Conservation (phyloP, 2,797 vertebrate species). For the Pangasius krempfi region DNA sequence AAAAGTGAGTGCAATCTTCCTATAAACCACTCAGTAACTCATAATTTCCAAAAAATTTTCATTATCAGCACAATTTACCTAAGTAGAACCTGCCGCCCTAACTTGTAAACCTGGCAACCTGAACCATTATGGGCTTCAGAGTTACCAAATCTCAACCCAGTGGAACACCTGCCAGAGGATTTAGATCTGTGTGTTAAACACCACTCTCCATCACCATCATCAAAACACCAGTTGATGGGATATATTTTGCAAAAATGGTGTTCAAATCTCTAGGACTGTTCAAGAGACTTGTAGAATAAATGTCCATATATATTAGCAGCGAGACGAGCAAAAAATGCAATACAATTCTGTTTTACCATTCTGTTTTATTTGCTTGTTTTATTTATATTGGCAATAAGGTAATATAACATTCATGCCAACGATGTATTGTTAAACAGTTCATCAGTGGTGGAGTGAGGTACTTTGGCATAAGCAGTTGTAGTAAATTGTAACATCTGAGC, state of each 20-base stretch:
- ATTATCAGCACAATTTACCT: not conserved
- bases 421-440: too few species aligned
- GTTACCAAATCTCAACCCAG: not conserved
- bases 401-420: too few species aligned
- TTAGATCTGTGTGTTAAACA: not conserved
- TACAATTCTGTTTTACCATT: not conserved
- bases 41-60: not conserved
- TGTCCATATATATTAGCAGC: not conserved
- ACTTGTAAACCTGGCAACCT: not conserved
- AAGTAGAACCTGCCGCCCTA: not conserved
- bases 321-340: not conserved
- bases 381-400: too few species aligned
- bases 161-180: not conserved
- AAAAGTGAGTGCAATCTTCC: not conserved
- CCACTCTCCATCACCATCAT: not conserved
- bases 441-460: too few species aligned
- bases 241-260: not conserved
- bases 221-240: not conserved
- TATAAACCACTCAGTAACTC: not conserved
- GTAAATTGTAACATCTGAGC: not conserved
- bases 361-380: too few species aligned
- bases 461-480: too few species aligned
- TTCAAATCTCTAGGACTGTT: not conserved
- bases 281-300: not conserved
- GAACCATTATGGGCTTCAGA: not conserved